These are phyloP conservation scores for Fregata magnificens DNA, from an alignment of 2,113 vertebrate species.

Conservation along the genomic window DNA sequence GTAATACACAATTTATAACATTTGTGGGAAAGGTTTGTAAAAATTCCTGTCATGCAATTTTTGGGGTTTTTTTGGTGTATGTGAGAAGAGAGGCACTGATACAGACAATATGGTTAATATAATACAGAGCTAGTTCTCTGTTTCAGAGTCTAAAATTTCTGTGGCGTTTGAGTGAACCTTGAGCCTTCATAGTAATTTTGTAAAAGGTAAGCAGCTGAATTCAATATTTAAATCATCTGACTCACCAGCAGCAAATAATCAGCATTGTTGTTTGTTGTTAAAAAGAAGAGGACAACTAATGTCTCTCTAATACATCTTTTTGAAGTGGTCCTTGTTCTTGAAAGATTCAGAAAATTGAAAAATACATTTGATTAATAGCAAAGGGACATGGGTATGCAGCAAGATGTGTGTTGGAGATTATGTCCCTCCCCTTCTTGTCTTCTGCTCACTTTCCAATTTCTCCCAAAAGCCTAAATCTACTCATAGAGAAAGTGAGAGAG, in stretches of 20 bases:
- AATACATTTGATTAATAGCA: not conserved
- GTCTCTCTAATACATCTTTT: not conserved
- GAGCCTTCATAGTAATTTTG: not conserved
- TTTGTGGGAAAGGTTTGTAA: not conserved
- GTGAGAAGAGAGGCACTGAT: not conserved
- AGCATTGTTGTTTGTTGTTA: not conserved
- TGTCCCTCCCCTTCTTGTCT: not conserved
- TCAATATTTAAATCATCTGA: not conserved
- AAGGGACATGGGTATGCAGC: not conserved
- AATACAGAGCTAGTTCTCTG: not conserved
- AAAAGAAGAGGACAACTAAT: not conserved
- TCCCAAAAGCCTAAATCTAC: not conserved
- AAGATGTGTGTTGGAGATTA: not conserved
- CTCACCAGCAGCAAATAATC: not conserved
- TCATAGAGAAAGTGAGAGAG: not conserved
- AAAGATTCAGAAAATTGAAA: not conserved
- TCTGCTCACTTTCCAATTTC: not conserved
- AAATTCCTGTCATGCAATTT: not conserved
- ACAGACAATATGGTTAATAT: not conserved
- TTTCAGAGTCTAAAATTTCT: not conserved
- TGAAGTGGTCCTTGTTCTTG: not conserved
- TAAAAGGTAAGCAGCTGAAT: not conserved
- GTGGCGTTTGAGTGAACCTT: not conserved
- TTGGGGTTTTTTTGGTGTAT: not conserved
- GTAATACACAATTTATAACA: not conserved